Evolutionary conservation across 2,797 vertebrate species (phyloP), one percentile per base, ranked within the genome.

Genomic region (Enteromius unitaeniatus): DNA sequence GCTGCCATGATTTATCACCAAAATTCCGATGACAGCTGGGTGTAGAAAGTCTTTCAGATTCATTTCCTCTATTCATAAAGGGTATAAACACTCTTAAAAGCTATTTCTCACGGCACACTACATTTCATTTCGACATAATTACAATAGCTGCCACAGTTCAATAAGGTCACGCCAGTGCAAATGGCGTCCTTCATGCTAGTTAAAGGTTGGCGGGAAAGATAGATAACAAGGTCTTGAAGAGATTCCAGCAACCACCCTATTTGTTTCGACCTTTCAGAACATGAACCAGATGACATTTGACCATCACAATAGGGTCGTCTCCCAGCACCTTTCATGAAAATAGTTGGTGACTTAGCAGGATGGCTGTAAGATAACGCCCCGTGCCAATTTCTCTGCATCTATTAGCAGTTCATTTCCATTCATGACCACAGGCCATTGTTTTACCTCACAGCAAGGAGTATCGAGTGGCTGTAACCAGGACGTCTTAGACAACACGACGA

Each of bases 371-470:
- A 89, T 79, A 88, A 84, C 88, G 86, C 67, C 76, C 79, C 82
- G 89, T 72, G 62, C 79, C 78, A 86, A 10, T 88, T 84, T 88
- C 79, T 72, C 86, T 89, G 89, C 87, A 85, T 84, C 65, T 78
- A 89, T 93, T 91, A 91, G 92, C 87, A 85, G 84, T 89, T 88
- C 70, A 83, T 94, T 92, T 92, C 91, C 87, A 91, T 82, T 88
- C 86, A 87, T 79, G 84, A 90, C 91, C 91, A 70, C 86, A 87
- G 40, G 58, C 85, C 53, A 86, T 88, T 89, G 86, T 89, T 89
- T 87, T 76, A 90, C 86, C 86, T 79, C 85, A 84, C 72, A 45
- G 78, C 40, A 75, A 58, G 42, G 64, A 86, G 78, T 84, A 88
- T 89, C 85, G 45, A 88, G 86, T 86, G 87, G 69, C 84, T 1